phyloP scores from a whole-genome alignment of 2,888 invertebrate genomes.

The Iselma pallidipennis region DNA sequence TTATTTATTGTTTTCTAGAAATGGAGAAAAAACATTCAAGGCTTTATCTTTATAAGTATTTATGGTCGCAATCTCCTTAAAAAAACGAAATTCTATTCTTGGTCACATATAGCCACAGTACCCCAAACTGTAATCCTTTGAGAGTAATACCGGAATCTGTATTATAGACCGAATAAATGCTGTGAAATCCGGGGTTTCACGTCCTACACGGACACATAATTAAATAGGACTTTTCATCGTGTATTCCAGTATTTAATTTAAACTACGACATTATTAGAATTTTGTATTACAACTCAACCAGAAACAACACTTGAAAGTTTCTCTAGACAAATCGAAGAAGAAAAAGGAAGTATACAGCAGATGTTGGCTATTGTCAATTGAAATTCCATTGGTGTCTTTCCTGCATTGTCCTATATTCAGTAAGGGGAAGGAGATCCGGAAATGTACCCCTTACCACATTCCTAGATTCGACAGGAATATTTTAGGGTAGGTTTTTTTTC shows the following conservation, averaged over 20 bases:
- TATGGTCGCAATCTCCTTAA: slow-evolving; percentile 25
- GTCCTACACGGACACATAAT: slow-evolving; percentile 1
- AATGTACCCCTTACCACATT: too few species aligned
- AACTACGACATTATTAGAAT: too few species aligned
- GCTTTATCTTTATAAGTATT: slow-evolving; percentile 30
- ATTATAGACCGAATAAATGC: slow-evolving; percentile 5
- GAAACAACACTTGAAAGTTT: too few species aligned
- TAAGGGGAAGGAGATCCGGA: too few species aligned
- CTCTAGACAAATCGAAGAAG: neutral
- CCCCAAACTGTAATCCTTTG: slow-evolving; percentile 12
- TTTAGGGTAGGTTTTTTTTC: neutral
- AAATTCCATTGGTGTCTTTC: slow-evolving; percentile 8
- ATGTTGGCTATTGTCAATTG: slow-evolving; percentile 9
- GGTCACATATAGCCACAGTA: slow-evolving; percentile 12
- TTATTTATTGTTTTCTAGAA: too few species aligned
- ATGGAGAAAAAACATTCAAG: slow-evolving; percentile 7
- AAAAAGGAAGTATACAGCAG: neutral
- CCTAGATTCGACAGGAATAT: too few species aligned
- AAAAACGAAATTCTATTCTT: slow-evolving; percentile 21
- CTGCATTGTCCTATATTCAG: slow-evolving; percentile 3
- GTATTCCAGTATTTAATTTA: slow-evolving; percentile 11
- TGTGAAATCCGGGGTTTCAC: slow-evolving; percentile 16
- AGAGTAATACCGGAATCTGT: slow-evolving; percentile 15
- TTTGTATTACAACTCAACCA: too few species aligned
- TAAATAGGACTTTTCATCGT: slow-evolving; percentile 15